Percentiles rank a stretch among this genome's conserved stretches.
These are phyloP conservation scores for Nanorana parkeri DNA, from an alignment of 2,113 vertebrate genomes.

Conservation along the genomic window DNA sequence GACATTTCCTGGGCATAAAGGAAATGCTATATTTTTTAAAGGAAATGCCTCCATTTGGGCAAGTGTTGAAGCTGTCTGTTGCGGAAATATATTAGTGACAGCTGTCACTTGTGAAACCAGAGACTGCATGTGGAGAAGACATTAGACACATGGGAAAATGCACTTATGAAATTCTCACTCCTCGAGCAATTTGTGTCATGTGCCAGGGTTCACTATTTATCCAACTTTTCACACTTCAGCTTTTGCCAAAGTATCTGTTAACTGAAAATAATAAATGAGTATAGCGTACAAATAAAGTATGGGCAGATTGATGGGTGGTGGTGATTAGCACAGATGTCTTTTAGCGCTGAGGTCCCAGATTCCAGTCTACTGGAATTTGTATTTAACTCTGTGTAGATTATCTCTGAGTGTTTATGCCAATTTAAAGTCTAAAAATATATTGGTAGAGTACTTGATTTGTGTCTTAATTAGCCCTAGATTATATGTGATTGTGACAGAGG, in stretches of 20 bases:
- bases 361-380: no score
- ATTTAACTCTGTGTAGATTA: no score
- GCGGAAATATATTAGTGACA: slow-evolving; percentile 32
- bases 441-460: no score
- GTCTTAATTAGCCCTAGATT: no score
- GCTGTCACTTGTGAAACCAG: slow-evolving; percentile 40
- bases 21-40: background rate
- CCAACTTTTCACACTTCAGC: background rate
- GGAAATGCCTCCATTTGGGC: background rate
- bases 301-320: no score
- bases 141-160: slow-evolving; percentile 47
- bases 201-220: background rate
- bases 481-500: no score
- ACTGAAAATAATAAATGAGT: background rate
- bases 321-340: no score
- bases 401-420: no score
- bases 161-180: slow-evolving; percentile 38
- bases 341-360: no score
- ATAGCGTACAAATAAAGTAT: no score
- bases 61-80: slow-evolving; percentile 18
- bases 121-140: slow-evolving; percentile 46
- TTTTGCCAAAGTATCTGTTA: slow-evolving; percentile 6
- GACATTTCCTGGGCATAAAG: background rate
- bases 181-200: background rate
- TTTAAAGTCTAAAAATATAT: no score